Evolutionary conservation across 2,797 vertebrate genomes (phyloP).

Genomic region (Pseudopleuronectes americanus): DNA sequence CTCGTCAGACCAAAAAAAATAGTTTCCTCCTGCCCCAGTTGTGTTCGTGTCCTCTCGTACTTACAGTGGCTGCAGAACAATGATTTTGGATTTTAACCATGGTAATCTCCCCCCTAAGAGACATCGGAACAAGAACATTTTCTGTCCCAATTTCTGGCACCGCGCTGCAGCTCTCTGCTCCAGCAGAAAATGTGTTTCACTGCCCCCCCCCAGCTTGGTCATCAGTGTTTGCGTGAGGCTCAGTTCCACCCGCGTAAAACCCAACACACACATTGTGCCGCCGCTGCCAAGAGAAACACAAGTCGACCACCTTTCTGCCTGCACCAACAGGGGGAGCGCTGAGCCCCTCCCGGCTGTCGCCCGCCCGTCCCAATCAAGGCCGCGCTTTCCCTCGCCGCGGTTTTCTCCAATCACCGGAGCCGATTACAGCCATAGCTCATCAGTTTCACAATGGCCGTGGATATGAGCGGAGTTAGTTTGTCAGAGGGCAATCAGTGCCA

Average conservation of each 20-base stretch:
- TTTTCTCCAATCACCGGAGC: constrained; percentile 72
- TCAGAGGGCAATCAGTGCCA: constrained; percentile 76
- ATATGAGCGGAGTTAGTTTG: constrained; percentile 79
- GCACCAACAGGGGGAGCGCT: constrained; percentile 42
- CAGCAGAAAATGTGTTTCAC: constrained; percentile 50
- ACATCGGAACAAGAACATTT: constrained; percentile 55
- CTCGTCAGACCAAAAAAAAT: constrained; percentile 21
- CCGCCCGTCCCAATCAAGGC: constrained; percentile 70
- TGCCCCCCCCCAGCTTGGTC: constrained; percentile 54
- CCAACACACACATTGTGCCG: constrained; percentile 28
- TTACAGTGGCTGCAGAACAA: constrained; percentile 48
- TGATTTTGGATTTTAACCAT: constrained; percentile 51
- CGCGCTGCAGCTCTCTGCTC: constrained; percentile 27
- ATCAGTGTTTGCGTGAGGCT: constrained; percentile 54
- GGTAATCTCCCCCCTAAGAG: constrained; percentile 52
- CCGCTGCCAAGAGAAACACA: constrained; percentile 56
- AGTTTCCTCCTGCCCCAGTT: constrained; percentile 25
- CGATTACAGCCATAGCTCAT: constrained; percentile 81
- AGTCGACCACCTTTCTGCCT: constrained; percentile 44
- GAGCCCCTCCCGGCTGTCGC: constrained; percentile 65
- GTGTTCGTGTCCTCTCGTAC: constrained; percentile 35
- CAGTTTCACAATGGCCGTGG: constrained; percentile 75
- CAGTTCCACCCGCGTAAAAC: constrained; percentile 41
- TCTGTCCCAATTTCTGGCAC: constrained; percentile 42
- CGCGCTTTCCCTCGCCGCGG: constrained; percentile 53